Evolutionary conservation across 2,888 invertebrate genomes (phyloP), one percentile per base, ranked within the genome.

Genomic region (Aricia artaxerxes): DNA sequence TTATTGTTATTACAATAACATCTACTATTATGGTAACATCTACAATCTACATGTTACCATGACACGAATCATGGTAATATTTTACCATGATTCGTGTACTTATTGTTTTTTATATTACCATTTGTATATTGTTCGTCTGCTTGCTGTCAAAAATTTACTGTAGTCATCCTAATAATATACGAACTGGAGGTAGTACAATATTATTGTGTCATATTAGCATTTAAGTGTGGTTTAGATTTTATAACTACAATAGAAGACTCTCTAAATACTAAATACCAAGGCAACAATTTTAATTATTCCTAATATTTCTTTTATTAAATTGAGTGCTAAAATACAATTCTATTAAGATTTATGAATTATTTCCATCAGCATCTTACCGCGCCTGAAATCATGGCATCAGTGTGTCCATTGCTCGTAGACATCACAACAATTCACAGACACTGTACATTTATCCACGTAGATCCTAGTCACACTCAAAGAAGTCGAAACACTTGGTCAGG

Each of bases 381-480:
- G 35, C 69, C 35, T 35, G 69, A 69, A 38, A 69, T 44, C 73
- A 44, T n/a, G n/a, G 73, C 44, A 44, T 44, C 73, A n/a, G 24
- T 49, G 49, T 35, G 2, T 16, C 76, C 76, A 76, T 76, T 57
- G 35, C 31, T 49, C 44, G 53, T 53, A 76, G 76, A 76, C 76
- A 76, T 76, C 13, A 13, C 13, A 5, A 31, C 35, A 13, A 49
- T 75, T 75, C n/a, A 1, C 75, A 44, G 49, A 16, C n/a, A 40
- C 44, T 24, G 75, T 24, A 24, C 73, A 75, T 49, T 75, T 44
- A 44, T 73, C 24, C 31, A 76, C 49, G 9, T 49, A 49, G 11
- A 11, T 49, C 53, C 31, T 76, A 57, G 76, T 76, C 76, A 53
- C 76, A 76, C 57, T 57, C 76, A 16, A 53, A 76, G 35, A 76